phyloP scores from a whole-genome alignment of 64 coral and sea anemone species.

The Stichodactyla helianthus region DNA sequence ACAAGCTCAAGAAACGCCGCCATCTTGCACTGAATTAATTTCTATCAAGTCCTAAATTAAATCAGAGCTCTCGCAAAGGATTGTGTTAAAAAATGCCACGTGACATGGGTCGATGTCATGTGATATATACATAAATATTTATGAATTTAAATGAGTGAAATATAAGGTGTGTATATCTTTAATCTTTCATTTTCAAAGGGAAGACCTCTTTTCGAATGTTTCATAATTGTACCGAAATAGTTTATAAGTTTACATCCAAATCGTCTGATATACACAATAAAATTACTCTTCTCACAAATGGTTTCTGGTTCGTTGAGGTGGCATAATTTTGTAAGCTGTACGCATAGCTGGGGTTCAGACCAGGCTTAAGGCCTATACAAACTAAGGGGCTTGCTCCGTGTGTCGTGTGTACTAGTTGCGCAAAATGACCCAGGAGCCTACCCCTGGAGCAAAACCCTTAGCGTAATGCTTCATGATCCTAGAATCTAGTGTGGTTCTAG shows the following conservation, averaged over 20 bases:
- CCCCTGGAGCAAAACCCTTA: too few species aligned
- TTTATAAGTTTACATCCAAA: slow-evolving; percentile 16
- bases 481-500: too few species aligned
- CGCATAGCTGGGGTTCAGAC: too few species aligned
- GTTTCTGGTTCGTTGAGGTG: background rate
- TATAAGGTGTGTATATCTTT: background rate
- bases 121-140: background rate
- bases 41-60: too few species aligned
- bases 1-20: too few species aligned
- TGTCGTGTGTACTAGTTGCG: too few species aligned
- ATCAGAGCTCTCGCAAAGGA: background rate
- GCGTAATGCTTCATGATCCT: too few species aligned
- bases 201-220: background rate
- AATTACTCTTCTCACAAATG: background rate
- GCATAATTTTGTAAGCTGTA: too few species aligned
- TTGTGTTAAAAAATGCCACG: background rate
- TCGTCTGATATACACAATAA: slow-evolving; percentile 15
- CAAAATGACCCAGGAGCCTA: too few species aligned
- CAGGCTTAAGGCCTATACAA: too few species aligned
- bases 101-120: background rate
- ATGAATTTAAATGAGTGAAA: background rate
- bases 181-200: background rate
- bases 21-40: too few species aligned
- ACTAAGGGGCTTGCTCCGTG: too few species aligned
- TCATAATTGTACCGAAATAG: background rate